These are phyloP conservation scores for Psilopogon haemacephalus DNA, from an alignment of 2,113 vertebrate genomes.

Conservation along the genomic window DNA sequence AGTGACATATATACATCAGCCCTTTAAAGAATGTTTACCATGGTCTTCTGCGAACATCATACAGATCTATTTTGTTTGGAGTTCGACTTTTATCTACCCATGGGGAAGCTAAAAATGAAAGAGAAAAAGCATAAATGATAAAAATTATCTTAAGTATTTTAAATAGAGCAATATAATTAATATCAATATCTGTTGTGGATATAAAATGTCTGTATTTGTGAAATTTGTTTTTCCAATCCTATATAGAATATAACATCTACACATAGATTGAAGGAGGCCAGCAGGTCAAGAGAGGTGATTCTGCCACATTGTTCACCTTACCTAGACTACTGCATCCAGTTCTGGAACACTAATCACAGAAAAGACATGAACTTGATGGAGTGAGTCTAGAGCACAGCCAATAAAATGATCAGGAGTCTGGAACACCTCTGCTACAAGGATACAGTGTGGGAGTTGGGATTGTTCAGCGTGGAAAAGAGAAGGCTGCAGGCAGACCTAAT, in stretches of 20 bases:
- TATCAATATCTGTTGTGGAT: background rate
- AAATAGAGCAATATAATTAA: background rate
- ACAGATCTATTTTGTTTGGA: conserved; percentile 94
- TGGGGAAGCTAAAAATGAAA: conserved; percentile 83
- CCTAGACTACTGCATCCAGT: too few species aligned
- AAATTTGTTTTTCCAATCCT: background rate
- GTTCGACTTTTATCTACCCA: conserved; percentile 95
- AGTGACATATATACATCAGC: background rate
- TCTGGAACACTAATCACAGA: too few species aligned
- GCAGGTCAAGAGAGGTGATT: too few species aligned
- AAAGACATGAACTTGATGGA: too few species aligned
- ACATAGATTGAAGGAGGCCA: background rate
- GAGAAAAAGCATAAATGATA: background rate
- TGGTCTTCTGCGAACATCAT: conserved; percentile 95
- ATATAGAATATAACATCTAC: background rate
- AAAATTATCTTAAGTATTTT: background rate
- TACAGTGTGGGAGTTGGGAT: too few species aligned
- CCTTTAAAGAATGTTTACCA: conserved; percentile 79
- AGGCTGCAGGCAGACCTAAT: too few species aligned
- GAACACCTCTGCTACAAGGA: too few species aligned
- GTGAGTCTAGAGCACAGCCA: too few species aligned
- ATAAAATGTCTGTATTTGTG: background rate
- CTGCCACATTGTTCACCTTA: too few species aligned
- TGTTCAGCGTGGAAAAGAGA: too few species aligned
- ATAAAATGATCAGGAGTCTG: too few species aligned